Conservation (phyloP, 2,113 vertebrate genomes). For the Cettia cetti region DNA sequence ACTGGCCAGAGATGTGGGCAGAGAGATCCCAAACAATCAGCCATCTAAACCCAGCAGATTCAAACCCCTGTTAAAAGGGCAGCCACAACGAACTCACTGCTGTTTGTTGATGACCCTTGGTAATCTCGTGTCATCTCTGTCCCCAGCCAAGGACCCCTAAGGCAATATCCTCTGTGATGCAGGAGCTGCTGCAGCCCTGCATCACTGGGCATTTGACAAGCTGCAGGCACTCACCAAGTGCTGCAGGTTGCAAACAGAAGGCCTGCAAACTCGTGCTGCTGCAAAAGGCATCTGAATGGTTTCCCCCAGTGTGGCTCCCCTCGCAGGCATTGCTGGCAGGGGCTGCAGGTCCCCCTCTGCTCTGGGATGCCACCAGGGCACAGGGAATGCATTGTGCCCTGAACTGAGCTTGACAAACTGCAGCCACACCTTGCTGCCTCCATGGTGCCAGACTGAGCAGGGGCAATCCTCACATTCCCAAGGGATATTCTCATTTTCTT, state of each 20-base stretch:
- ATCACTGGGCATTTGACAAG: not conserved
- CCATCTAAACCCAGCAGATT: not conserved
- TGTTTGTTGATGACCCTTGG: not conserved
- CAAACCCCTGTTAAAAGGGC: not conserved
- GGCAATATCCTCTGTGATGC: not conserved
- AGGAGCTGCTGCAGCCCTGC: not conserved
- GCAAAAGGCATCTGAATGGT: not conserved
- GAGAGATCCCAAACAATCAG: not conserved
- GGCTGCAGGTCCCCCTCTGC: not conserved
- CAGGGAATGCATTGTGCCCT: not conserved
- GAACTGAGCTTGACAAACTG: not conserved
- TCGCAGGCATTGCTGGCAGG: not conserved
- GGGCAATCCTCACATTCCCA: not conserved
- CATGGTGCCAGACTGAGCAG: not conserved
- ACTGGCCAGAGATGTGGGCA: not conserved
- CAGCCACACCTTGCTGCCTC: not conserved
- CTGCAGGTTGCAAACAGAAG: not conserved
- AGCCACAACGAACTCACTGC: not conserved
- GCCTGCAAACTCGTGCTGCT: not conserved
- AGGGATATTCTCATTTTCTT: not conserved
- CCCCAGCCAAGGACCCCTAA: not conserved
- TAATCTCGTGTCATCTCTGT: not conserved
- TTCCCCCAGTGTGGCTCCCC: not conserved
- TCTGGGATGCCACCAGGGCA: not conserved
- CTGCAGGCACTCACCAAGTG: not conserved